Conservation (phyloP, 2,888 invertebrate genomes). For the Chymomyza procnemis region DNA sequence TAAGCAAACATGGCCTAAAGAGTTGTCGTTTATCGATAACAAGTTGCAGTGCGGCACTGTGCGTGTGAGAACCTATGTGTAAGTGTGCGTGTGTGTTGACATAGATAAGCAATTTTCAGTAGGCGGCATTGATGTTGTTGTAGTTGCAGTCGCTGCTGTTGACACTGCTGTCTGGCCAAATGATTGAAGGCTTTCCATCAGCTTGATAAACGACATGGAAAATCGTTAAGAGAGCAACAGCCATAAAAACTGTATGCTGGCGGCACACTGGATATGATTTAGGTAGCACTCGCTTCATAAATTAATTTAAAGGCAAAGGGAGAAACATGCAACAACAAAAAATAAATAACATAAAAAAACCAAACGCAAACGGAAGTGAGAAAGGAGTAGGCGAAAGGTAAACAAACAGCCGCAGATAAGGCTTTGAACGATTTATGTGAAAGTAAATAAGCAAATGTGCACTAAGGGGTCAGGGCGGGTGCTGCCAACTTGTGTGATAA, state of each 20-base stretch:
- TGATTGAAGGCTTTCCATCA: conserved; percentile 62
- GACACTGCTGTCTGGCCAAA: conserved; percentile 14
- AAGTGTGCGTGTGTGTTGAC: conserved; percentile 39
- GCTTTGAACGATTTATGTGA: conserved; percentile 64
- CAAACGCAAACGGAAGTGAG: background rate
- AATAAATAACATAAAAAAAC: conserved; percentile 1
- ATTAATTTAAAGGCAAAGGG: conserved; percentile 41
- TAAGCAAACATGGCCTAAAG: conserved; percentile 37
- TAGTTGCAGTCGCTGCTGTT: conserved; percentile 4
- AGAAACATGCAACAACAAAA: background rate
- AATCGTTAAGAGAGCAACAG: background rate
- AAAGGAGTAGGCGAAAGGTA: conserved; percentile 34
- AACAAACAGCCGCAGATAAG: conserved; percentile 49
- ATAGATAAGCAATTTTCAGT: conserved; percentile 60
- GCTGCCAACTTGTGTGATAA: conserved; percentile 54
- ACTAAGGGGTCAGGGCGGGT: conserved; percentile 19
- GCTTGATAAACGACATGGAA: background rate
- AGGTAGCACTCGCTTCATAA: conserved; percentile 56
- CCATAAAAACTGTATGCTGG: conserved; percentile 2
- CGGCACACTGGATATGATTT: background rate
- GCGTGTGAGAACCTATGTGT: background rate
- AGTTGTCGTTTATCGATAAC: conserved; percentile 57
- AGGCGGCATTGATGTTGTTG: conserved; percentile 3
- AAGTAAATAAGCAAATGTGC: conserved; percentile 47
- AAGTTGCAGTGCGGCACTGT: conserved; percentile 9